Percentiles rank a stretch among this genome's conserved stretches.
phyloP scores from a whole-genome alignment of 2,888 invertebrate species.

The Andrena marginata region DNA sequence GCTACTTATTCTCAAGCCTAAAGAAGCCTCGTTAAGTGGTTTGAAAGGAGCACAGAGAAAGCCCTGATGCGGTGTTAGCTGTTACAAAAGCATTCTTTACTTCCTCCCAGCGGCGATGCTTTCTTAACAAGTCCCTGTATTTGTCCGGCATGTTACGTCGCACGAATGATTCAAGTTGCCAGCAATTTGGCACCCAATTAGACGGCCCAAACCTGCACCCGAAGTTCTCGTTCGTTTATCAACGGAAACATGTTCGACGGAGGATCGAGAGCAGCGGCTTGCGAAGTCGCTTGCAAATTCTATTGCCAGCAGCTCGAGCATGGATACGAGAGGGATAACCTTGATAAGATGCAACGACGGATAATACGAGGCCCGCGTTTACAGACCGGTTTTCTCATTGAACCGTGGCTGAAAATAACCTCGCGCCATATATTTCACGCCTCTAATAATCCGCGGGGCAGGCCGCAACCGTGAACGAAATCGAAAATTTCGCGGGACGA shows the following conservation, averaged over 20 bases:
- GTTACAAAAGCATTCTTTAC: background rate
- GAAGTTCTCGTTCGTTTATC: background rate
- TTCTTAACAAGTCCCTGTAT: background rate
- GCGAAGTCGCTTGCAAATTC: slow-evolving; percentile 13
- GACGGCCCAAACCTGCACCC: background rate
- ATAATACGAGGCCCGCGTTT: slow-evolving; percentile 49
- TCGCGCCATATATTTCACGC: slow-evolving; percentile 36
- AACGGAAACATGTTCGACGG: background rate
- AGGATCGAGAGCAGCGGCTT: background rate
- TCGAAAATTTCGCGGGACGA: background rate
- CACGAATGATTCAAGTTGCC: background rate
- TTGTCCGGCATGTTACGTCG: background rate
- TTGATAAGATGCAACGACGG: slow-evolving; percentile 58
- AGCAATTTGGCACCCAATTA: background rate
- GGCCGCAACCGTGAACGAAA: background rate
- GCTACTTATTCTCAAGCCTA: background rate
- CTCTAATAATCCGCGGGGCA: slow-evolving; percentile 24
- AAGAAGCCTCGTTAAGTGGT: too few species aligned
- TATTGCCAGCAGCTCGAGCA: slow-evolving; percentile 46
- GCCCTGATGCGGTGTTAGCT: too few species aligned
- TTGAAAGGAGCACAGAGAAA: too few species aligned
- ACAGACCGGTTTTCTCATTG: slow-evolving; percentile 63
- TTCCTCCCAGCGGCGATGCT: background rate
- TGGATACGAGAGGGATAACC: slow-evolving; percentile 49
- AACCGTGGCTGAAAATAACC: slow-evolving; percentile 58